Base-by-base conservation (phyloP, 2,888 invertebrate species). In the Amiota communis region DNA sequence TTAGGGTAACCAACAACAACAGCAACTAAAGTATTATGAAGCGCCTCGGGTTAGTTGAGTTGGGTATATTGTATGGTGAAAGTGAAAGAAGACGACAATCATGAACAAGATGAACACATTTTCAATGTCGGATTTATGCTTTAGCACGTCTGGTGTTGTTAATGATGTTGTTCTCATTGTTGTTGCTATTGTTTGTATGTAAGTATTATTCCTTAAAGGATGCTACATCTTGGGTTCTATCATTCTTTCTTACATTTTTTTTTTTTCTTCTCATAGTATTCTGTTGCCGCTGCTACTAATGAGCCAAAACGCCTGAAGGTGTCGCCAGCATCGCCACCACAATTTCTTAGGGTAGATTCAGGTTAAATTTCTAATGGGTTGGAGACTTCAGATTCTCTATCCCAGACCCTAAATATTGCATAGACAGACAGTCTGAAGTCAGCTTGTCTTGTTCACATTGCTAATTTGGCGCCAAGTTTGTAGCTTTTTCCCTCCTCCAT, bases 51-150 rank as follows among this genome's bases (percentile, higher is more conserved):
- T 51, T 53, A 12, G 53, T 8, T 36, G 36, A 12, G n/a, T 53
- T 53, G 53, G 53, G 53, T 53, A n/a, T n/a, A 53, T 53, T 1
- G 51, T 20, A 53, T 53, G 6, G 51, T 20, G 51, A 68, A 68
- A 68, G 53, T 68, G 67, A 68, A 68, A 63, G 63, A 63, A 17
- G 63, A 63, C 15, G 67, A 72, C 36, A 36, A 36, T 6, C 36
- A 36, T 2, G 36, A 36, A 36, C 36, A 59, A 59, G 59, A 59
- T 20, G 59, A 15, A 20, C 80, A 72, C 79, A 80, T 84, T 82
- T 81, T 84, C 86, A 85, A 86, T 85, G 85, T 85, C 86, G 81
- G 79, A 85, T 86, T 86, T 86, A 85, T 86, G 85, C 87, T 83
- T 81, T 76, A 72, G 81, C 85, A 85, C 82, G 86, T 80, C 64